These are phyloP conservation scores for Cyphomyrmex costatus DNA, from an alignment of 1,140 invertebrate species.

Conservation along the genomic window DNA sequence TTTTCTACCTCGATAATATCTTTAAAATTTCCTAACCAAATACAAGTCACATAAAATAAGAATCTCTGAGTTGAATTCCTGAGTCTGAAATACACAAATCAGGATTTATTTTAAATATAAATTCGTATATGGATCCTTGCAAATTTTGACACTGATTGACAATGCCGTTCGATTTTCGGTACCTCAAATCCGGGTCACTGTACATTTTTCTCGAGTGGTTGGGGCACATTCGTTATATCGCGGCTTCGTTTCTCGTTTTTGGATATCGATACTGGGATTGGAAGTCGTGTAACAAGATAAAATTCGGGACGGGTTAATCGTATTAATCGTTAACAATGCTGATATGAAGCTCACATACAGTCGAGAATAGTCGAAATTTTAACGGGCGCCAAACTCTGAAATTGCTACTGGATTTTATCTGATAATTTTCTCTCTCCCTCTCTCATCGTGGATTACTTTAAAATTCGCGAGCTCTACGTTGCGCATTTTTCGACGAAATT, in stretches of 20 bases:
- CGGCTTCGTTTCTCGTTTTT: slow-evolving; percentile 3
- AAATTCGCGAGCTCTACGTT: neutral
- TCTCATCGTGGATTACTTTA: slow-evolving; percentile 29
- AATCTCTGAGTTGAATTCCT: neutral
- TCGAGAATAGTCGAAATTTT: slow-evolving; percentile 10
- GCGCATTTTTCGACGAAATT: slow-evolving; percentile 26
- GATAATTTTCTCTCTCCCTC: slow-evolving; percentile 26
- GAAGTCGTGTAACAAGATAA: slow-evolving; percentile 23
- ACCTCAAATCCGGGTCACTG: neutral
- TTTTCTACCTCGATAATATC: neutral
- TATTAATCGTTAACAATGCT: slow-evolving; percentile 12
- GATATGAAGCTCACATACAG: neutral
- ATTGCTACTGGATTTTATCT: slow-evolving; percentile 30
- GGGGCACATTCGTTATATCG: slow-evolving; percentile 5
- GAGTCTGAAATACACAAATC: neutral
- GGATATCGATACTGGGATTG: neutral
- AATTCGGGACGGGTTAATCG: slow-evolving; percentile 24
- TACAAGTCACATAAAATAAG: neutral
- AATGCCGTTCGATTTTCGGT: neutral
- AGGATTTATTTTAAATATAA: neutral
- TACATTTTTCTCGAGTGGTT: neutral
- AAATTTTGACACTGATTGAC: slow-evolving; percentile 22
- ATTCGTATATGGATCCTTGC: neutral
- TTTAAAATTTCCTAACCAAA: neutral
- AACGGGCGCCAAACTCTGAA: slow-evolving; percentile 11